These are phyloP conservation scores for Nothobranchius kuhntae DNA, from an alignment of 2,113 vertebrate genomes.

Conservation along the genomic window DNA sequence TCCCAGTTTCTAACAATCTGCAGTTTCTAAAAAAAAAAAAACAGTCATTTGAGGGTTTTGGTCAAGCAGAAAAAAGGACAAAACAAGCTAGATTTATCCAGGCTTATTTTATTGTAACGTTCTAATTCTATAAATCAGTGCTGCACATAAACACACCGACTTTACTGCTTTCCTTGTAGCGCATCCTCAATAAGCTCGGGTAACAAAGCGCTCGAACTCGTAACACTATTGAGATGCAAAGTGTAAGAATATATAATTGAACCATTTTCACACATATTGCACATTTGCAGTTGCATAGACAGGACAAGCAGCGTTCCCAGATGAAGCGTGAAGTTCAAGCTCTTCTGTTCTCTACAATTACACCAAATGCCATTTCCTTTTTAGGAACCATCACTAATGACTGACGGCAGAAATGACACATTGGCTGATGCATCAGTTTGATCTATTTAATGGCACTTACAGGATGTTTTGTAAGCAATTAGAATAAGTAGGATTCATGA, in stretches of 20 bases:
- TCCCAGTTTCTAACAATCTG: constrained; percentile 1
- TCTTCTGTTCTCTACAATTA: constrained; percentile 6
- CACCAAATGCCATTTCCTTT: constrained; percentile 4
- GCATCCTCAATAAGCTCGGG: constrained; percentile 35
- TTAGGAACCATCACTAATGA: background rate
- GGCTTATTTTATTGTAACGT: background rate
- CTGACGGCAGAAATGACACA: background rate
- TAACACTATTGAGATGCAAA: background rate
- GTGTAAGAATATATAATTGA: constrained; percentile 17
- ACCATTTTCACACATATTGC: constrained; percentile 14
- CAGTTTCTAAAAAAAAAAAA: too few relatives aligned
- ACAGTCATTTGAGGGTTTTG: background rate
- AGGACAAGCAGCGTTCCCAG: constrained; percentile 26
- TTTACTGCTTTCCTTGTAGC: constrained; percentile 18
- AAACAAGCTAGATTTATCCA: too few relatives aligned
- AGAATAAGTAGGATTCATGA: background rate
- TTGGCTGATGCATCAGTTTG: background rate
- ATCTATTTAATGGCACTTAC: background rate
- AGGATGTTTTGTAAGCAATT: background rate
- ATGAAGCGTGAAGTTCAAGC: constrained; percentile 27
- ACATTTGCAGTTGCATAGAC: constrained; percentile 23
- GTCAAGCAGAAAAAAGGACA: background rate
- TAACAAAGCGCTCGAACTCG: background rate
- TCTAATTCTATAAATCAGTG: background rate
- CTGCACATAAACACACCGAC: constrained; percentile 38